Percentiles rank a stretch among this genome's conserved stretches.
These are phyloP conservation scores for Porites lutea DNA, from an alignment of 64 coral and sea anemone species.

Conservation along the genomic window DNA sequence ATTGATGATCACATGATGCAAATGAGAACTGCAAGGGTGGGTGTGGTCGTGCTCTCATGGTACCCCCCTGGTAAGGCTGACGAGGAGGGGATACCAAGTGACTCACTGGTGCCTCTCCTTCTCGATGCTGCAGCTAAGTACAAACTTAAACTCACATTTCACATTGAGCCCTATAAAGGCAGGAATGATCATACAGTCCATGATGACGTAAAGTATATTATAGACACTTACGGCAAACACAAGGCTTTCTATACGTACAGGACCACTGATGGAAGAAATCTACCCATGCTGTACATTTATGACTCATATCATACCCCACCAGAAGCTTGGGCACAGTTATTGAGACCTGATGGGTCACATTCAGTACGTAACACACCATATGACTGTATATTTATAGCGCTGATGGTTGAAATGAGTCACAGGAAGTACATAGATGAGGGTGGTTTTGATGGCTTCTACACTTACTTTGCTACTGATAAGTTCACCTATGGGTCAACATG, in stretches of 20 bases:
- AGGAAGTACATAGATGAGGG: constrained; percentile 71
- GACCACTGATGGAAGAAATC: constrained; percentile 61
- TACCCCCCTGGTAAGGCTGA: constrained; percentile 92
- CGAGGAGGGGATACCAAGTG: constrained; percentile 83
- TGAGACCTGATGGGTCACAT: constrained; percentile 83
- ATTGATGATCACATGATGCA: constrained; percentile 93
- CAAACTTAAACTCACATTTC: constrained; percentile 82
- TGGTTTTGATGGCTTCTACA: constrained; percentile 98
- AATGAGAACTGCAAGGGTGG: constrained; percentile 84
- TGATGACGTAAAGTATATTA: constrained; percentile 89
- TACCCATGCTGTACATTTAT: constrained; percentile 95
- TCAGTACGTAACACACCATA: constrained; percentile 91
- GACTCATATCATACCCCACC: constrained; percentile 93
- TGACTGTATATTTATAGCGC: constrained; percentile 93
- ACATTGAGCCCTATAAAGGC: constrained; percentile 92
- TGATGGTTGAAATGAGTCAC: constrained; percentile 87
- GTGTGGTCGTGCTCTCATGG: constrained; percentile 93
- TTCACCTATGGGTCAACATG: constrained; percentile 95
- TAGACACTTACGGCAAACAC: constrained; percentile 79
- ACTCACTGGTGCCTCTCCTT: constrained; percentile 60
- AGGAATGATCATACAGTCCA: constrained; percentile 89
- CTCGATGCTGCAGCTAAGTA: constrained; percentile 77
- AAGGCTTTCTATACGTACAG: constrained; percentile 94
- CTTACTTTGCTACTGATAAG: constrained; percentile 93
- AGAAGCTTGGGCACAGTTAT: constrained; percentile 81